Conservation (phyloP, 2,888 invertebrate genomes). For the Dicyrtoma fusca region DNA sequence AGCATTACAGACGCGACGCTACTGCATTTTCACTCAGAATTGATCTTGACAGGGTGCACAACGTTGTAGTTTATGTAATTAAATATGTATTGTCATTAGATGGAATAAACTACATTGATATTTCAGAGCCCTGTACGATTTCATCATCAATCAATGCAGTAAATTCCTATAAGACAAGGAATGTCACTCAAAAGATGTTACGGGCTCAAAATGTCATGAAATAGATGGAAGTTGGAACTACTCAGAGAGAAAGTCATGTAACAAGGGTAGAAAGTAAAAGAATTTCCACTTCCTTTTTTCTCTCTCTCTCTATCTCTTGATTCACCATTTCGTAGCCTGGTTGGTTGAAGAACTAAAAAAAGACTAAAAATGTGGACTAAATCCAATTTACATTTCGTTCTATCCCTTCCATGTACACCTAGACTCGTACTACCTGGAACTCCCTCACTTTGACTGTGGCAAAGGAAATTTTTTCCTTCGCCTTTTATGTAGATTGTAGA, state of each 20-base stretch:
- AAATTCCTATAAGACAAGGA: constrained; percentile 2
- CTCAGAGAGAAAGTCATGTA: background rate
- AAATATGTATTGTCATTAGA: too few relatives aligned
- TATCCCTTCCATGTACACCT: too few relatives aligned
- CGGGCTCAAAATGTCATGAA: too few relatives aligned
- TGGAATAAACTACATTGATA: too few relatives aligned
- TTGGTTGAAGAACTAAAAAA: background rate
- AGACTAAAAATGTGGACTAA: background rate
- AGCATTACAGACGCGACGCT: too few relatives aligned
- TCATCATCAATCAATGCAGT: constrained; percentile 10
- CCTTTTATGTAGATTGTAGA: background rate
- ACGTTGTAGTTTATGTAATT: too few relatives aligned
- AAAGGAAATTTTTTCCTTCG: background rate
- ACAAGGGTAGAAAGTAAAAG: background rate
- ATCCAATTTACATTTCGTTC: background rate
- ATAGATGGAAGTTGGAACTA: background rate
- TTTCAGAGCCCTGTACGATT: too few relatives aligned
- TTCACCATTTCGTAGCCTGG: background rate
- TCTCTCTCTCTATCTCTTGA: background rate
- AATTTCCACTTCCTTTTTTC: background rate
- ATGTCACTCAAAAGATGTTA: constrained; percentile 7
- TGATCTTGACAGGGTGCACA: too few relatives aligned
- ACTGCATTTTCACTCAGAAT: too few relatives aligned
- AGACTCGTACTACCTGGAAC: too few relatives aligned
- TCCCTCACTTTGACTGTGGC: too few relatives aligned